Evolutionary conservation across 2,797 vertebrate species (phyloP), one percentile per base, ranked within the genome.

Genomic region (Myioborus miniatus): DNA sequence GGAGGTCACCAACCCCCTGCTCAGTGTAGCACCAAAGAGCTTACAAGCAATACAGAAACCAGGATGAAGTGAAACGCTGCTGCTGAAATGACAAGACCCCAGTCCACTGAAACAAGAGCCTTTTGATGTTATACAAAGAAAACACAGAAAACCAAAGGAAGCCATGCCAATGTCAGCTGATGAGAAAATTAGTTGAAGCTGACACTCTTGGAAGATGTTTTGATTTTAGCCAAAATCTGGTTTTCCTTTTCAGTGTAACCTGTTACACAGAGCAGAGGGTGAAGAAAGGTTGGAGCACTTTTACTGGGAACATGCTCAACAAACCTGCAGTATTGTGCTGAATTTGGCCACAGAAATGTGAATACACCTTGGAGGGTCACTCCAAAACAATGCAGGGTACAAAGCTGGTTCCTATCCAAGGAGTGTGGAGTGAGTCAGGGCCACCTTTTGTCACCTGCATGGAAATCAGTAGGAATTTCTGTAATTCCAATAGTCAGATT

Each of bases 111-210:
- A 75, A 87, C 46, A 23, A 67, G 75, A 93, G 50, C 58, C 72
- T 89, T 88, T 74, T 65, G 90, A 91, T 65, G 47, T 83, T 71
- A 50, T 44, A 36, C 75, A 94, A 95, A 85, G 27, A 68, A 77
- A 96, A 86, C 59, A 70, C 0, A 32, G 49, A 93, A 85, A 94
- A 78, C 62, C 29, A 37, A 77, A 94, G 84, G 68, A 94, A 95
- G 68, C 39, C 64, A 80, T 27, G 70, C 39, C 86, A 93, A 39
- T 60, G 53, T 83, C 64, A 84, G 44, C 78, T 44, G n/a, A 46
- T 43, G 46, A 59, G 43, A 93, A 80, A 53, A 27, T 12, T 71
- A 84, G 44, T n/a, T 85, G 76, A 89, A 91, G 58, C 20, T 70
- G 78, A 83, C 81, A 44, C 13, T 43, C 60, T 43, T 24, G 8